phyloP scores from a whole-genome alignment of 2,888 invertebrate species.

The Orchesellides sinensis region DNA sequence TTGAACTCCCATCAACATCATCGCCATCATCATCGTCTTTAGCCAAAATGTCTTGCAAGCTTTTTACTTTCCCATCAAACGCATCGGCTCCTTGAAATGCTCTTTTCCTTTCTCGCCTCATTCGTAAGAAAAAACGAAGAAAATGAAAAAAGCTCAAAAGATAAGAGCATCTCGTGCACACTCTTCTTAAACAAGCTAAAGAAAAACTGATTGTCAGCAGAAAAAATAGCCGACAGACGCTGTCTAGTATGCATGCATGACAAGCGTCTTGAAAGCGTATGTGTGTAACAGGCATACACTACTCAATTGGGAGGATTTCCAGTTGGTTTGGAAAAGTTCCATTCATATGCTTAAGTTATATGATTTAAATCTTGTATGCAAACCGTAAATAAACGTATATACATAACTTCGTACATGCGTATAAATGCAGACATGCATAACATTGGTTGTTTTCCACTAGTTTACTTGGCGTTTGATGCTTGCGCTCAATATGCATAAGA shows the following conservation, averaged over 20 bases:
- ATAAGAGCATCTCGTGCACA: slow-evolving; percentile 34
- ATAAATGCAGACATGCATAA: slow-evolving; percentile 25
- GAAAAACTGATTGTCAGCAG: slow-evolving; percentile 57
- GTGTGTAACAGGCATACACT: not conserved
- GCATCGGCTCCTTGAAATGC: slow-evolving; percentile 41
- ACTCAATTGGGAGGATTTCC: slow-evolving; percentile 16
- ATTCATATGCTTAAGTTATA: not conserved
- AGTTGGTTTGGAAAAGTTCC: slow-evolving; percentile 3
- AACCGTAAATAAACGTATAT: not conserved
- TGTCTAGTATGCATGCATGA: slow-evolving; percentile 58
- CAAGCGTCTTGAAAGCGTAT: slow-evolving; percentile 44
- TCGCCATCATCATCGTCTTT: slow-evolving; percentile 19
- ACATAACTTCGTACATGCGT: slow-evolving; percentile 6
- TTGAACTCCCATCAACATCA: slow-evolving; percentile 53
- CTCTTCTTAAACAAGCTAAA: slow-evolving; percentile 41
- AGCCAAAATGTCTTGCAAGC: slow-evolving; percentile 16
- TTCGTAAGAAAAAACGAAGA: slow-evolving; percentile 25
- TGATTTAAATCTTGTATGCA: not conserved
- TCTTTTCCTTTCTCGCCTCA: slow-evolving; percentile 21
- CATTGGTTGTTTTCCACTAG: not conserved
- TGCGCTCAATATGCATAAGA: slow-evolving; percentile 9
- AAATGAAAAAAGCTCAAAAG: slow-evolving; percentile 30
- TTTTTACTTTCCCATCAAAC: slow-evolving; percentile 46
- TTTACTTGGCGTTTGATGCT: not conserved
- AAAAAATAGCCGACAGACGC: slow-evolving; percentile 59